Conservation (phyloP, 2,797 vertebrate species). For the Spinus pinus region DNA sequence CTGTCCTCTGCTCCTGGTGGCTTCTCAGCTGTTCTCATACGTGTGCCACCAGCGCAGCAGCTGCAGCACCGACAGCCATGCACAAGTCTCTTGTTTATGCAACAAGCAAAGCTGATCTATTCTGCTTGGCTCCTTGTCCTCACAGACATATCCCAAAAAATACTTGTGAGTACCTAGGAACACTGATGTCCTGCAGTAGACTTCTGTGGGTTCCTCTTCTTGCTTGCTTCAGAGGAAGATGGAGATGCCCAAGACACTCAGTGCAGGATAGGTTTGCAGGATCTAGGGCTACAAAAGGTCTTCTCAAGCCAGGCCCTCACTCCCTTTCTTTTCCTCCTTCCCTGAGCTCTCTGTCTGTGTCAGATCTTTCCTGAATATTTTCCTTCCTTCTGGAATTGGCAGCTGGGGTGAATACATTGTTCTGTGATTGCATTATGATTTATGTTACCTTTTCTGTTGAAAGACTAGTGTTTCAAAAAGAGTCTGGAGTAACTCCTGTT, state of each 20-base stretch:
- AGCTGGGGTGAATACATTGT: background rate
- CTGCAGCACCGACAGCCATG: fast-evolving
- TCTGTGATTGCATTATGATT: conserved; percentile 9
- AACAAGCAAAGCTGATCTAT: background rate
- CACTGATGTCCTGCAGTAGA: fast-evolving
- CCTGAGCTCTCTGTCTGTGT: background rate
- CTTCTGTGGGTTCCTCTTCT: background rate
- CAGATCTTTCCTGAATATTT: background rate
- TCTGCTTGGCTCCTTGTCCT: background rate
- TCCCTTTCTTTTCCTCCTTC: background rate
- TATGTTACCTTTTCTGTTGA: background rate
- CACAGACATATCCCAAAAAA: background rate
- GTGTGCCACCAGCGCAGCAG: background rate
- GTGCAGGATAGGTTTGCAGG: background rate
- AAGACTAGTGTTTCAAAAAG: background rate
- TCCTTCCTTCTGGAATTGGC: background rate
- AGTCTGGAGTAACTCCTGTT: background rate
- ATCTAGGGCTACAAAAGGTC: background rate
- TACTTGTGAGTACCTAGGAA: background rate
- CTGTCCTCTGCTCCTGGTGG: background rate
- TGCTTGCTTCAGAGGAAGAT: background rate
- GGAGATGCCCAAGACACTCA: fast-evolving
- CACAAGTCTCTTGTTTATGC: background rate
- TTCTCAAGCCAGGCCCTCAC: background rate
- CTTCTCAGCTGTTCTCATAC: background rate